phyloP scores from a whole-genome alignment of 2,888 invertebrate species.

The Tinea trinotella region DNA sequence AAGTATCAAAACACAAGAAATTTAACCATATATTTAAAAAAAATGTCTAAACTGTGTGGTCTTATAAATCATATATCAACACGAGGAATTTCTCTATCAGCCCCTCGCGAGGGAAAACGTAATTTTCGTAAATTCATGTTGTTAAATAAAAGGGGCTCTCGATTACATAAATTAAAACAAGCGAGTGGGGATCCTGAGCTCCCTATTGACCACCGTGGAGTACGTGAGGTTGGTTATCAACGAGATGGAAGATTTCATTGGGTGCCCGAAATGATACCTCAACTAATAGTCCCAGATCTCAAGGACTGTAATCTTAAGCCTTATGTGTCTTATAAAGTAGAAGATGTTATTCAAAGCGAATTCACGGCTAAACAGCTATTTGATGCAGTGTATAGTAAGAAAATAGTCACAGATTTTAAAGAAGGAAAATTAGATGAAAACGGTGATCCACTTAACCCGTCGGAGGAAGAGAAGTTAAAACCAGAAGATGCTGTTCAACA shows the following conservation, averaged over 20 bases:
- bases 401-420: conserved; percentile 83
- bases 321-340: conserved; percentile 91
- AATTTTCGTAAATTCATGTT: conserved; percentile 87
- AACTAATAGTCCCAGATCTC: conserved; percentile 93
- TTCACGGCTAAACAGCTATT: conserved; percentile 90
- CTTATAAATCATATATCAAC: conserved; percentile 46
- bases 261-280: conserved; percentile 92
- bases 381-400: conserved; percentile 82
- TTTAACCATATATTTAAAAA: conserved; percentile 20
- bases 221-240: conserved; percentile 74
- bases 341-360: conserved; percentile 82
- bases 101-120: conserved; percentile 75
- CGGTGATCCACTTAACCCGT: conserved; percentile 80
- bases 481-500: conserved; percentile 78
- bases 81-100: conserved; percentile 48
- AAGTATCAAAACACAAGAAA: neutral
- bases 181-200: conserved; percentile 74
- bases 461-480: conserved; percentile 78
- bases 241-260: conserved; percentile 69
- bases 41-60: conserved; percentile 49
- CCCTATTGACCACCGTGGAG: conserved; percentile 80
- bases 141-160: conserved; percentile 82
- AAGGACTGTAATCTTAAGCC: conserved; percentile 88
- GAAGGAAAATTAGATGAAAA: conserved; percentile 77
- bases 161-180: conserved; percentile 75